Evolutionary conservation across 1,140 invertebrate species (phyloP), one percentile per base, ranked within the genome.

Genomic region (Anastrepha obliqua): DNA sequence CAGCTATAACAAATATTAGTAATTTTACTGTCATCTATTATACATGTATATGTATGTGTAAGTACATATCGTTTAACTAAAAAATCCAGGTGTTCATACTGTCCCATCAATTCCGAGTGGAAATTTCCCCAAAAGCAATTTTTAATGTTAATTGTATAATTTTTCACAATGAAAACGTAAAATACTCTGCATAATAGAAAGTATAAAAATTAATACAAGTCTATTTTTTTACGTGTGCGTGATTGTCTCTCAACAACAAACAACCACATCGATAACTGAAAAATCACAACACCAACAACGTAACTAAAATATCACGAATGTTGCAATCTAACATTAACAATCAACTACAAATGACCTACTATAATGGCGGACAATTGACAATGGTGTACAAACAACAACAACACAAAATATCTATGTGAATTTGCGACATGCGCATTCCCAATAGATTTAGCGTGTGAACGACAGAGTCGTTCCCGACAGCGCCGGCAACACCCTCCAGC

Each of bases 381-480:
- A 44, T 2, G 51, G 6, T 55, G 11, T 44, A 9, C 39, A 42
- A 39, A 29, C 29, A 39, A 70, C 11, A 47, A 47, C 29, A 70
- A n/a, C 51, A 81, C 39, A 55, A 51, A 51, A 47, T 81, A 20
- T 81, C 74, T 44, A 55, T 29, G 42, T 58, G n/a, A 81, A 81
- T 59, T 62, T 60, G 85, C 85, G 42, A 86, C 85, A 86, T 59
- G 58, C 58, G 29, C 85, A 6, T 4, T n/a, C 62, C 29, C 17
- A 13, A 17, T 44, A 74, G 64, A 86, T 20, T 44, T 55, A 9
- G 9, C 87, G 55, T 85, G 87, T 29, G 60, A 89, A 42, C 78
- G 92, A 39, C 90, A 87, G 20, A 93, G 92, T 88, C 90, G 92
- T 2, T 65, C 87, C 15, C 90, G 91, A 1, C 89, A 91, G 20